A percentile compares a stretch with the other conserved stretches of the same genome.
Conservation (phyloP, 30 jellyfish, hydroid and myxozoan species). For the Morbakka virulenta region DNA sequence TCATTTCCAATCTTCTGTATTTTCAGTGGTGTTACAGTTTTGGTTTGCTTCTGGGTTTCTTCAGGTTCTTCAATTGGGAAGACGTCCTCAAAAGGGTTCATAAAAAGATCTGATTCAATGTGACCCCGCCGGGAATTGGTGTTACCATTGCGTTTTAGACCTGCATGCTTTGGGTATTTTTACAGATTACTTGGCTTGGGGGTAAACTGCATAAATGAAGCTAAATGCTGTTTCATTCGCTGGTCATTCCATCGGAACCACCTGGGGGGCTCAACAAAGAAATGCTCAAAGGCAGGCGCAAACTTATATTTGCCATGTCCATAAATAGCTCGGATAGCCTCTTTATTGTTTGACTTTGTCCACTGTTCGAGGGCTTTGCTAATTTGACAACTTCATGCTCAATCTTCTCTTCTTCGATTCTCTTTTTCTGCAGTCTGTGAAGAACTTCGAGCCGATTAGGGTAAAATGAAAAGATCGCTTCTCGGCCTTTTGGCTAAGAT, state of each 20-base stretch:
- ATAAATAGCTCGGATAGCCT: constrained; percentile 9
- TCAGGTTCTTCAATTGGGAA: constrained; percentile 9
- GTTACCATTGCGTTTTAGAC: constrained; percentile 13
- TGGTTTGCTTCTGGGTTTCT: constrained; percentile 11
- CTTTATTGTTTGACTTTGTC: constrained; percentile 23
- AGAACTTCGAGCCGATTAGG: too few species aligned
- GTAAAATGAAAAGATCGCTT: too few species aligned
- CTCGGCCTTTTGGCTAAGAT: too few species aligned
- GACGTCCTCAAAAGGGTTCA: constrained; percentile 27
- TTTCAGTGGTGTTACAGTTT: constrained; percentile 13
- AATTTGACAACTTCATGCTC: too few species aligned
- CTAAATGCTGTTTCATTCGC: constrained; percentile 1
- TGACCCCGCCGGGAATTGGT: constrained; percentile 35
- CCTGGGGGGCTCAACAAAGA: too few species aligned
- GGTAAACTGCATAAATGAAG: background rate
- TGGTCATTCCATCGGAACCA: too few species aligned
- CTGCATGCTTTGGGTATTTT: constrained; percentile 3
- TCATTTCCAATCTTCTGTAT: constrained; percentile 8
- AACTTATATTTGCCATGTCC: constrained; percentile 7
- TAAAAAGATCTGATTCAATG: constrained; percentile 24
- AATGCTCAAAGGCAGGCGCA: too few species aligned
- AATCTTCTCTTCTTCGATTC: too few species aligned
- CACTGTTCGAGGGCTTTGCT: constrained; percentile 36
- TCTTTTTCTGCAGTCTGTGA: too few species aligned
- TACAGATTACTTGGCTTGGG: background rate